phyloP scores from a whole-genome alignment of 2,888 invertebrate species.

The Cosmia pyralina region DNA sequence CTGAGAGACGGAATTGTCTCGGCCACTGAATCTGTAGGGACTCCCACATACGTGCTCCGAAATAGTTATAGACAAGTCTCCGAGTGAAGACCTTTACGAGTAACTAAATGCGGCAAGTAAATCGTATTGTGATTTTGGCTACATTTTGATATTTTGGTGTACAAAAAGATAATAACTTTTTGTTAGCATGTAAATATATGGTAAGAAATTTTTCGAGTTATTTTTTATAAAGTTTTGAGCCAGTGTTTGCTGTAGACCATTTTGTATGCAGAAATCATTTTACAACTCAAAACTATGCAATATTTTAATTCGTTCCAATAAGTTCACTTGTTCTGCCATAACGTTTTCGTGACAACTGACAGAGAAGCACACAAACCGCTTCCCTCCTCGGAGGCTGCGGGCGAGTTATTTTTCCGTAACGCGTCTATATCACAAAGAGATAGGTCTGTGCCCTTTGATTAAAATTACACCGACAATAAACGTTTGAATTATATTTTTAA shows the following conservation, averaged over 20 bases:
- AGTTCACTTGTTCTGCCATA: neutral
- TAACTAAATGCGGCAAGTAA: slow-evolving; percentile 6
- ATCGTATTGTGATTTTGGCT: slow-evolving; percentile 9
- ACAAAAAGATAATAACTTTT: neutral
- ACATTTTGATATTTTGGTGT: neutral
- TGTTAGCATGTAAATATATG: neutral
- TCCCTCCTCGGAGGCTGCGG: slow-evolving; percentile 7
- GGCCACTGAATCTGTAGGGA: slow-evolving; percentile 41
- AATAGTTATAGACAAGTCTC: slow-evolving; percentile 41
- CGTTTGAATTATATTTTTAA: slow-evolving; percentile 82
- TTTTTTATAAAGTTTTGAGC: neutral
- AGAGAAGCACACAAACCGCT: slow-evolving; percentile 12
- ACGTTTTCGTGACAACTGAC: slow-evolving; percentile 20
- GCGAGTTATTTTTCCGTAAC: slow-evolving; percentile 47
- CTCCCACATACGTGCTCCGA: slow-evolving; percentile 26
- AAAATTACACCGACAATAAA: slow-evolving; percentile 76
- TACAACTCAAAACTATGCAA: neutral
- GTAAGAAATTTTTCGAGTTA: neutral
- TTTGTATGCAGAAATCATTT: neutral
- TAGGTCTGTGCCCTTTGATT: slow-evolving; percentile 69
- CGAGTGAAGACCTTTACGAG: slow-evolving; percentile 11
- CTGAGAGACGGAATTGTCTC: slow-evolving; percentile 26
- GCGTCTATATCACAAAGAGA: slow-evolving; percentile 57
- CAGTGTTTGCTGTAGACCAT: neutral
- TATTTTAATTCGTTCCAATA: neutral